Evolutionary conservation across 2,113 vertebrate genomes (phyloP), one percentile per base, ranked within the genome.

Genomic region (Pipra filicauda): DNA sequence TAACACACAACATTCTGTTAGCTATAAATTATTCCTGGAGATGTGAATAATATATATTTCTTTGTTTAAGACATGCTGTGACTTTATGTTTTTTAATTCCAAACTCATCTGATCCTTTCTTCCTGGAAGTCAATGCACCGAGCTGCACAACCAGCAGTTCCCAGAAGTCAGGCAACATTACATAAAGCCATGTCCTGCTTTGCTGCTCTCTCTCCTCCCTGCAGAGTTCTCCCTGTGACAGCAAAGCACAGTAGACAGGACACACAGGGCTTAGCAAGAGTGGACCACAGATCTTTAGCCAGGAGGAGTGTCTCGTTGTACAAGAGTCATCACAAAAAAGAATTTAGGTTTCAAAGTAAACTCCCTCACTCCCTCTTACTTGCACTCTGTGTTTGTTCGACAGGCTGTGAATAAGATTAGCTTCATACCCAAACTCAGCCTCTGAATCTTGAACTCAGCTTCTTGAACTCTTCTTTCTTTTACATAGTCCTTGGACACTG

Each of bases 11-110:
- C 39, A 39, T 81, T 72, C 20, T 67, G 12, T 57, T 59, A 88
- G 72, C 49, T 52, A 61, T 48, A 77, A 89, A 62, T 84, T 75
- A 82, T 87, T 89, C 76, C 61, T 61, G 52, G 57, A 92, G 69
- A 65, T 43, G 39, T 69, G 58, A 89, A 64, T 55, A 85, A 74
- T 74, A 43, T 26, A 52, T 52, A 4, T 49, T 73, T 33, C 6
- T 15, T 65, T 83, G 26, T 61, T 80, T 72, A 80, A 88, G 59
- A 71, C 24, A 31, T 9, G 19, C 64, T 77, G 66, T 61, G 72
- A 83, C 55, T 88, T 75, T 30, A 26, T 69, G 57, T 64, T 85
- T 88, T 74, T 57, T 1, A 28, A 75, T 61, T 73, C 24, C 37
- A 59, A 77, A 26, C 52, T 64, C 22, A 72, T 44, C 12, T 0